These are phyloP conservation scores for Sialia sialis DNA, from an alignment of 2,113 vertebrate genomes.

Conservation along the genomic window DNA sequence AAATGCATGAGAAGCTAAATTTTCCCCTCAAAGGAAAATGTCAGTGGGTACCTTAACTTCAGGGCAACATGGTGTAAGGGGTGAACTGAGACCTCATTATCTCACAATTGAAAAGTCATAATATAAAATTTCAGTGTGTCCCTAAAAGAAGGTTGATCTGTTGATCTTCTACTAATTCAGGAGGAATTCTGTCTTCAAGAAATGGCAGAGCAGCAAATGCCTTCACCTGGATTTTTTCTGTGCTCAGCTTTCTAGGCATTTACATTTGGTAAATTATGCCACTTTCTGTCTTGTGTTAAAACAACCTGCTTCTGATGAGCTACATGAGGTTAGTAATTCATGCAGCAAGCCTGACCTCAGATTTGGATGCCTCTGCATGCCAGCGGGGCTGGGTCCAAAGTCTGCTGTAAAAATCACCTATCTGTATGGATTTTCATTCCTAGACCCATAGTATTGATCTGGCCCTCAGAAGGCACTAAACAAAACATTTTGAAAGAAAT, in stretches of 20 bases:
- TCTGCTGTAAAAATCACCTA: neutral
- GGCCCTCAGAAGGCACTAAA: neutral
- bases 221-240: neutral
- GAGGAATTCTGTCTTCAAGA: neutral
- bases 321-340: neutral
- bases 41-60: neutral
- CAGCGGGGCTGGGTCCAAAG: neutral
- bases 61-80: neutral
- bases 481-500: neutral
- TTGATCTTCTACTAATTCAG: neutral
- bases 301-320: neutral
- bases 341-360: neutral
- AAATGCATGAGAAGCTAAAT: neutral
- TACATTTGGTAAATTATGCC: neutral
- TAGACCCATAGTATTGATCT: neutral
- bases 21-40: neutral
- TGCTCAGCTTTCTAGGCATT: neutral
- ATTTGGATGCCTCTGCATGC: rapidly evolving
- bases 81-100: neutral
- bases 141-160: neutral
- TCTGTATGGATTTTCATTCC: neutral
- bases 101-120: neutral
- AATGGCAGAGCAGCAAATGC: neutral
- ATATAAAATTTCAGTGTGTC: neutral
- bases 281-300: neutral